Evolutionary conservation across 2,113 vertebrate species (phyloP), one percentile per base, ranked within the genome.

Genomic region (Pteruthius melanotis): DNA sequence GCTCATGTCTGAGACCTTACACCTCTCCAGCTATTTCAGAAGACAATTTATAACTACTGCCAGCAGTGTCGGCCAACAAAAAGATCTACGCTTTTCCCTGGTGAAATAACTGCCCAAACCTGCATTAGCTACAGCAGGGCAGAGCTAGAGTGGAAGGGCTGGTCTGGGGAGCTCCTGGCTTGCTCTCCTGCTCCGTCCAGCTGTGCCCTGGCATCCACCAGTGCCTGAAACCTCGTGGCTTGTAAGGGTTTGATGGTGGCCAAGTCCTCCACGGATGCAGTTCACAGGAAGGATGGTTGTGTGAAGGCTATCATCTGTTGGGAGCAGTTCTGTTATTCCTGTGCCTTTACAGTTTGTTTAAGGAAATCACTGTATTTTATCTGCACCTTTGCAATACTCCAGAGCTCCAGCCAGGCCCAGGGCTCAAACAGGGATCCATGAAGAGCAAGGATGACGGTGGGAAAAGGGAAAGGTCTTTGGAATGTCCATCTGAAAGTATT

Each of bases 1-100:
- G 27, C 74, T 87, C 66, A 20, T 1, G 4, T 61, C 54, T 60
- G 39, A 88, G 75, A 95, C 88, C 75, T 97, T 88, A 77, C 90
- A 80, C 75, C 75, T 90, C 94, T 80, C 63, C 54, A 80, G 85
- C 68, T 92, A 86, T 93, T 95, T 90, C 71, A 83, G 94, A 93
- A 88, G 79, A 83, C 66, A 83, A 57, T 93, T 90, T 95, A 87
- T 83, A 83, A 80, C 85, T 53, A 92, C 82, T 94, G 92, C 63
- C 79, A 93, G 88, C 81, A 88, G 47, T 22, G 63, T 88, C 71
- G 40, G 86, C 79, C 92, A 92, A 12, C n/a, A 90, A 39, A 68
- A 83, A 74, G 68, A 88, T 47, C 68, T 54, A 33, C 61, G 31
- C 4, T 90, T 93, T n/a, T 80, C 83, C 66, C 68, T 30, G 15